phyloP scores from a whole-genome alignment of 1,140 invertebrate species.

The Arctopsyche grandis region DNA sequence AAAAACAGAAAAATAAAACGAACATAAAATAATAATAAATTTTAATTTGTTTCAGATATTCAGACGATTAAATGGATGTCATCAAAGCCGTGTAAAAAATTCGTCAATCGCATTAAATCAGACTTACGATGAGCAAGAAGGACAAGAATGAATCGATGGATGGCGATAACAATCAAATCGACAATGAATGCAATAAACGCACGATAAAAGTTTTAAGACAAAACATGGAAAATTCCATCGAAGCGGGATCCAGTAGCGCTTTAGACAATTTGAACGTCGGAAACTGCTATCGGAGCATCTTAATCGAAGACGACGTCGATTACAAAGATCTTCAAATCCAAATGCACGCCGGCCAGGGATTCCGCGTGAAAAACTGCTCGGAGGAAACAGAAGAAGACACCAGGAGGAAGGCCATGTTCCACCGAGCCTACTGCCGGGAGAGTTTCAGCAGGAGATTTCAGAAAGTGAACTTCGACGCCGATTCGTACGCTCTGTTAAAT shows the following conservation, averaged over 20 bases:
- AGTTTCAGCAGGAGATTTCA: not conserved
- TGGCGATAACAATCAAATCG: conserved; percentile 3
- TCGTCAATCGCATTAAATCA: not conserved
- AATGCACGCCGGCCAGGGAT: not conserved
- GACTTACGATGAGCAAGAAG: conserved; percentile 3
- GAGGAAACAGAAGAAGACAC: not conserved
- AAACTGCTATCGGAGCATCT: conserved; percentile 7
- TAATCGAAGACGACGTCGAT: conserved; percentile 15
- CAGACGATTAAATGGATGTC: not conserved
- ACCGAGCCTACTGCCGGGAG: not conserved
- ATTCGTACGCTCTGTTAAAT: not conserved
- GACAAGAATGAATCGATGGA: not conserved
- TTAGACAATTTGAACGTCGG: not conserved
- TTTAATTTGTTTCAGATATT: conserved; percentile 10
- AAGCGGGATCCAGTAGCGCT: not conserved
- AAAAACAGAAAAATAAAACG: too few relatives aligned
- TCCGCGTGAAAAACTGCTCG: not conserved
- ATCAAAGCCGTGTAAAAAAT: not conserved
- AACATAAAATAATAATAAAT: too few relatives aligned
- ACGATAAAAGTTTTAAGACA: conserved; percentile 21
- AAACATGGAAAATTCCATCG: conserved; percentile 19
- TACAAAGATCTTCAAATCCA: not conserved
- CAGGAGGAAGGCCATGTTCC: not conserved
- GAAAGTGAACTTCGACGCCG: not conserved
- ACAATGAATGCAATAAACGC: conserved; percentile 20